Evolutionary conservation across 2,113 vertebrate genomes (phyloP), one percentile per base, ranked within the genome.

Genomic region (Procavia capensis): DNA sequence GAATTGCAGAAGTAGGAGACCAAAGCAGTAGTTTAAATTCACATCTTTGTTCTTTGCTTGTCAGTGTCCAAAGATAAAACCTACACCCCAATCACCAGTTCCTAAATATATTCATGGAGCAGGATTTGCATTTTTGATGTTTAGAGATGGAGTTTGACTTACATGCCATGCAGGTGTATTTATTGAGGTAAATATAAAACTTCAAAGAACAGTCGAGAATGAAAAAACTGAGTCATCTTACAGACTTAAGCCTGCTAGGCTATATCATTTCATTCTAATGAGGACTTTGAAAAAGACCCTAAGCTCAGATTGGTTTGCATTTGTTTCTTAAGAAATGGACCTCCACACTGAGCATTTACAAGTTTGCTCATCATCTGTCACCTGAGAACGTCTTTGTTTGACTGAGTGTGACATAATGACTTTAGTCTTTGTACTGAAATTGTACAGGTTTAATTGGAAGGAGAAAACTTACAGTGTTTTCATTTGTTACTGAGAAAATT

Each of bases 251-350:
- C 61, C 66, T 61, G 2, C 29, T 57, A 13, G 57, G n/a, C 76
- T 72, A 0, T 29, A 16, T 25, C 8, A 3, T 89, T 31, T 76
- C 20, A 43, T 82, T 76, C 47, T 88, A 72, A 24, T 20, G 25
- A 93, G 34, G 6, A 80, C 19, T 66, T 54, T 17, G 41, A 24
- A 50, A 6, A 64, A 75, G 31, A 43, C 29, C 54, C 39, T 25
- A 34, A 75, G 59, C 64, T 88, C 27, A 64, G 16, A 17, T 70
- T 63, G 27, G 24, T 76, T 87, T 72, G n/a, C 16, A 90, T 82
- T 81, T 11, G 16, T 64, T 89, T 92, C 88, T 78, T 43, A 87
- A 59, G 59, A 92, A 93, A 63, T 25, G 57, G n/a, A n/a, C 59
- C 50, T 79, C 27, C 36, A 34, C 36, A 45, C 3, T 45, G 13